Evolutionary conservation across 1,140 invertebrate genomes (phyloP), one percentile per base, ranked within the genome.

Genomic region (Dryas iulia): DNA sequence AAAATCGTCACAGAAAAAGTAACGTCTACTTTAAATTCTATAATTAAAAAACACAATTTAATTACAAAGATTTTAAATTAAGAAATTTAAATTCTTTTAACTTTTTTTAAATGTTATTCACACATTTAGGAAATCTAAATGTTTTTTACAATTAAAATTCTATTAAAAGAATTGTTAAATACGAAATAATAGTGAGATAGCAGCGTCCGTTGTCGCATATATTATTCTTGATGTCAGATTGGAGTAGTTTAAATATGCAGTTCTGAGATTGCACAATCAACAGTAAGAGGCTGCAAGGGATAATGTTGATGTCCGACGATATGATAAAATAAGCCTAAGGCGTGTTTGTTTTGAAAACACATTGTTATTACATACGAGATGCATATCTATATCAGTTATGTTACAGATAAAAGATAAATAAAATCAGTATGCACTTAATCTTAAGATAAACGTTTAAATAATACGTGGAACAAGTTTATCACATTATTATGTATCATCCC

Each of bases 201-300:
- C 8, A 7, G 24, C 4, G 25, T 25, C 7, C 24, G 0, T 61
- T 14, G 14, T 52, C 59, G 14, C 25, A 28, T 61, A 30, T 33
- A 30, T 54, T 59, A 14, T 59, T 58, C 35, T 47, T 53, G 67
- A 23, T 59, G 69, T 63, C 70, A 78, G 71, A 81, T 81, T 75
- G 72, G 60, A 79, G 63, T 66, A 73, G 71, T 71, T 78, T 54
- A 77, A 75, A 82, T 82, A 82, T 82, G 72, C 79, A 77, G 66
- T 70, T 60, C 59, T 31, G 23, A 60, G 30, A 24, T 83, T 83
- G 74, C 77, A 82, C 76, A 83, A 83, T 56, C 30, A 25, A 24
- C 18, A 35, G 18, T 33, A 21, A 60, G 18, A 10, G 21, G 33
- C 30, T 60, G 18, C 23, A 23, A 28, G 12, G 24, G 23, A 62